These are phyloP conservation scores for Okamejei kenojei DNA, from an alignment of 2,797 vertebrate species.

Conservation along the genomic window DNA sequence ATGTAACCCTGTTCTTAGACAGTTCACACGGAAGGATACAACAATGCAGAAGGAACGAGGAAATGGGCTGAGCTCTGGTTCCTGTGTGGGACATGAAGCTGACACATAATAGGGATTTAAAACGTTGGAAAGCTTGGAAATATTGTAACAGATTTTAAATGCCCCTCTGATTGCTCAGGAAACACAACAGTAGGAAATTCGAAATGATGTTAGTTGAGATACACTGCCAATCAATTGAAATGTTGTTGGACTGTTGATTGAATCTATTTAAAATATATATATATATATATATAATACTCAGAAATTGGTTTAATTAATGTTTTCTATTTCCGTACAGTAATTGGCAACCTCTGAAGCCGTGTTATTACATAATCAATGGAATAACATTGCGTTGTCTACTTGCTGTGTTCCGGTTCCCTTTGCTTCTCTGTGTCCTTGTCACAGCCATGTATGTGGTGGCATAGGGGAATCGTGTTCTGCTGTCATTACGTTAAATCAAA, in stretches of 20 bases:
- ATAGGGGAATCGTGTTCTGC: not conserved
- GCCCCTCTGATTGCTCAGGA: not conserved
- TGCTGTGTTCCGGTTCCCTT: not conserved
- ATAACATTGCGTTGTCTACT: not conserved
- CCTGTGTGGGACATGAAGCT: not conserved
- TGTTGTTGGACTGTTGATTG: not conserved
- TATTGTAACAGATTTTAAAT: conserved; percentile 3
- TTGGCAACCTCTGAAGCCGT: not conserved
- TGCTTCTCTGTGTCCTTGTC: not conserved
- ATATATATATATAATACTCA: not conserved
- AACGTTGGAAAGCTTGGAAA: not conserved
- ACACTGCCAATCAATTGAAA: not conserved
- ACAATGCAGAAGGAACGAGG: not conserved
- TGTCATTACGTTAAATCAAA: not conserved
- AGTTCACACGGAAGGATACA: not conserved
- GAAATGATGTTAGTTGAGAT: not conserved
- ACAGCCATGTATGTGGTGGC: not conserved
- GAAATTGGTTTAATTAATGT: not conserved
- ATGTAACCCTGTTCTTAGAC: not conserved
- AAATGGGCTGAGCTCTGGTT: not conserved
- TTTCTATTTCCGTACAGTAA: not conserved
- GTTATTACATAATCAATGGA: not conserved
- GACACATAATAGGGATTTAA: not conserved
- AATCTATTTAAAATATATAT: too few species aligned
- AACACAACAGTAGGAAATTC: not conserved